Evolutionary conservation across 2,113 vertebrate species (phyloP).

Genomic region (Litocranius walleri): DNA sequence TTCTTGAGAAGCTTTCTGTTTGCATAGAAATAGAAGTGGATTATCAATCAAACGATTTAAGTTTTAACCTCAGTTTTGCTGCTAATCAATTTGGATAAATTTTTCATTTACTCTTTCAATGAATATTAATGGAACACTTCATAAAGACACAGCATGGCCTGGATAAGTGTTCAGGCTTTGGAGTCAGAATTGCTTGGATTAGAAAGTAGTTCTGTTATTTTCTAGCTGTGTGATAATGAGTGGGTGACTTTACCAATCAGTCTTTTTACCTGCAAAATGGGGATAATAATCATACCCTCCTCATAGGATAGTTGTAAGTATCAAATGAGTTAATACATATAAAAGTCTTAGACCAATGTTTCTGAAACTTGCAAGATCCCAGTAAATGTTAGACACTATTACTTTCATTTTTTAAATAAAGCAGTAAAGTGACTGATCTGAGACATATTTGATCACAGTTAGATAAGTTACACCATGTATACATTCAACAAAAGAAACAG

Average conservation of each 20-base stretch:
- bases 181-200: not conserved
- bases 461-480: not conserved
- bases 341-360: not conserved
- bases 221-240: not conserved
- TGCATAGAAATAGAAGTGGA: not conserved
- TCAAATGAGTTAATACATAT: not conserved
- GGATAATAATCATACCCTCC: not conserved
- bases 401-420: not conserved
- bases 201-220: not conserved
- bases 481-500: not conserved
- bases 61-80: not conserved
- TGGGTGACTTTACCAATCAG: not conserved
- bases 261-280: not conserved
- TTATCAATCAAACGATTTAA: constrained; percentile 17
- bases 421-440: not conserved
- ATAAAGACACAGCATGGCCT: not conserved
- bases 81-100: not conserved
- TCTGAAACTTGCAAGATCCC: not conserved
- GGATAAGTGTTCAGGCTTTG: not conserved
- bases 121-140: not conserved
- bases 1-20: not conserved
- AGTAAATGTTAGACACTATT: not conserved
- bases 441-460: not conserved
- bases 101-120: not conserved
- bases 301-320: not conserved